phyloP scores from a whole-genome alignment of 2,113 vertebrate species.

The Sylvia atricapilla region DNA sequence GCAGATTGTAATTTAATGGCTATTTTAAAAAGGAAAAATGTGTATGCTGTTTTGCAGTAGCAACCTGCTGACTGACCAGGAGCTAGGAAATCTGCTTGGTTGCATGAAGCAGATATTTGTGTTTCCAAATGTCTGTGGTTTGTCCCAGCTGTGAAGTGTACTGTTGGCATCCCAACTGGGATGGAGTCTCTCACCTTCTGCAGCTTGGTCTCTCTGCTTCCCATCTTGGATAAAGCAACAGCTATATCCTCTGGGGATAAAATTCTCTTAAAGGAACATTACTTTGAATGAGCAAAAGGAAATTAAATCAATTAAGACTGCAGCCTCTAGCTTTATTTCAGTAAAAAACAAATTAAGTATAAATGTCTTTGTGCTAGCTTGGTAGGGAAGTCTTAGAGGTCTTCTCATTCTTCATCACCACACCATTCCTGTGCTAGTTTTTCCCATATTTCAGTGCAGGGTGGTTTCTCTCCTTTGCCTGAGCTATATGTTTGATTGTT shows the following conservation, averaged over 20 bases:
- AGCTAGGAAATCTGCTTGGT: background rate
- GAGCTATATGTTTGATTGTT: background rate
- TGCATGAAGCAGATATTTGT: background rate
- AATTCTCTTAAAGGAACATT: background rate
- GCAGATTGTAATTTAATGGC: background rate
- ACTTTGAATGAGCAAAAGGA: background rate
- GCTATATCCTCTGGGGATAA: background rate
- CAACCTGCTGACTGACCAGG: background rate
- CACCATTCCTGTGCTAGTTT: background rate
- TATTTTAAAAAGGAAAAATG: background rate
- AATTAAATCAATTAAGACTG: background rate
- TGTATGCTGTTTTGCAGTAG: background rate
- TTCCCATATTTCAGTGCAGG: rapidly evolving
- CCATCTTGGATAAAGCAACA: background rate
- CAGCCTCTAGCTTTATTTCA: background rate
- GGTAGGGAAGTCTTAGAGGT: background rate
- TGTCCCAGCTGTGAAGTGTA: background rate
- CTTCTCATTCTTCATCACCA: background rate
- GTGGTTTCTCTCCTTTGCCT: background rate
- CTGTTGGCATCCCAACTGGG: background rate
- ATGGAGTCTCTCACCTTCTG: background rate
- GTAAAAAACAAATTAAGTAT: background rate
- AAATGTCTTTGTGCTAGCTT: background rate
- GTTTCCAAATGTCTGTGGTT: background rate
- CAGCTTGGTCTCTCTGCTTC: background rate